Percentiles rank a stretch among this genome's conserved stretches.
Evolutionary conservation across 2,888 invertebrate species (phyloP).

Genomic region (Papilio elwesi): DNA sequence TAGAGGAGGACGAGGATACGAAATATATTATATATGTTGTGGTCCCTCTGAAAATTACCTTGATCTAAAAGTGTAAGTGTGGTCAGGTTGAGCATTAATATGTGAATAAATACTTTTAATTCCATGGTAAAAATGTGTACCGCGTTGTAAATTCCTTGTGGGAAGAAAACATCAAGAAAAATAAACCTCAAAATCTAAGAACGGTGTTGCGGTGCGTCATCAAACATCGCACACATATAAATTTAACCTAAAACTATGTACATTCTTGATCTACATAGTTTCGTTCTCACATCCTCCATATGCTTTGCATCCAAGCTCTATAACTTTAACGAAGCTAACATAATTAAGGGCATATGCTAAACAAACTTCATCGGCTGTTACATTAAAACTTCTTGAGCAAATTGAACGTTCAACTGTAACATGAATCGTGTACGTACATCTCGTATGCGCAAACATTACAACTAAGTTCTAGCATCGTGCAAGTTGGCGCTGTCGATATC

Average conservation of each 20-base stretch:
- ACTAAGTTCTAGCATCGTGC: slow-evolving; percentile 44
- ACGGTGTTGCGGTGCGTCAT: too few species aligned
- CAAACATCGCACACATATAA: too few species aligned
- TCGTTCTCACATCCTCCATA: not conserved
- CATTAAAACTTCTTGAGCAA: slow-evolving; percentile 34
- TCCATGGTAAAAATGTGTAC: not conserved
- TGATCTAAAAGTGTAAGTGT: too few species aligned
- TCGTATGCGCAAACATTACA: slow-evolving; percentile 39
- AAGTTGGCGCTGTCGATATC: slow-evolving; percentile 69
- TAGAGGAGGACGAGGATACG: too few species aligned
- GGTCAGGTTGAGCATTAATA: not conserved
- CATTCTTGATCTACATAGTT: not conserved
- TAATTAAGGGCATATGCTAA: slow-evolving; percentile 29
- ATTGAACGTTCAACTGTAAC: slow-evolving; percentile 34
- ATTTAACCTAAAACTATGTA: too few species aligned
- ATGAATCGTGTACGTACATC: slow-evolving; percentile 32
- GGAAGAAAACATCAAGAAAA: too few species aligned
- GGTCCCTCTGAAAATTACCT: too few species aligned
- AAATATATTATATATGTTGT: too few species aligned
- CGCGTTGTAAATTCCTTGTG: too few species aligned
- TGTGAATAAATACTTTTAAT: not conserved
- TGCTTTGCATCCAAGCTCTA: not conserved
- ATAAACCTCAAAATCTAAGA: too few species aligned
- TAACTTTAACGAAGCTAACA: slow-evolving; percentile 23
- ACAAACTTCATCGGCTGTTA: slow-evolving; percentile 36